Percentiles rank a stretch among this genome's conserved stretches.
phyloP scores from a whole-genome alignment of 1,140 invertebrate genomes.

The Cyclargus thomasi region DNA sequence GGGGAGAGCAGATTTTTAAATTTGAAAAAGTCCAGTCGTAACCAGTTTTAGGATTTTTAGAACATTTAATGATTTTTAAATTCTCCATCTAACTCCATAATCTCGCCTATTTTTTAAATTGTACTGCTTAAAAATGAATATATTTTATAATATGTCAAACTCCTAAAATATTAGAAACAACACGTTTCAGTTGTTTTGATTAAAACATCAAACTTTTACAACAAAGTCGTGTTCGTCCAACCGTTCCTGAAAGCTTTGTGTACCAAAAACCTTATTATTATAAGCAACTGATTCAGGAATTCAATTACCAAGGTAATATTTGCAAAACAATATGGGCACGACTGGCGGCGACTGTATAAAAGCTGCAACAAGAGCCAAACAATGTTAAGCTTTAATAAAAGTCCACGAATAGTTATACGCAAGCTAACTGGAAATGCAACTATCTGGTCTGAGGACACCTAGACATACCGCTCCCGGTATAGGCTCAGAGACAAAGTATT shows the following conservation, averaged over 20 bases:
- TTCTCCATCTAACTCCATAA: too few relatives aligned
- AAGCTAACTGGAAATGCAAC: conserved; percentile 67
- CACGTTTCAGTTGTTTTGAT: background rate
- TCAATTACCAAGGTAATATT: conserved; percentile 40
- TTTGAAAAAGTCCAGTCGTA: too few relatives aligned
- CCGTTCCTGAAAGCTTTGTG: conserved; percentile 10
- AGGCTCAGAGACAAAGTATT: conserved; percentile 67
- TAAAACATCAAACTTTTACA: background rate
- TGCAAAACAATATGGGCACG: conserved; percentile 47
- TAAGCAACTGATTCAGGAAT: conserved; percentile 35
- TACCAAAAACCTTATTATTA: conserved; percentile 20
- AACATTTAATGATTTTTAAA: too few relatives aligned
- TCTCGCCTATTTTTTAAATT: too few relatives aligned
- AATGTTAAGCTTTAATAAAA: conserved; percentile 68
- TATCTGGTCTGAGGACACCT: conserved; percentile 66
- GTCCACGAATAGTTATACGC: conserved; percentile 62
- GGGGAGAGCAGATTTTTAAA: too few relatives aligned
- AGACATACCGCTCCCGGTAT: conserved; percentile 64
- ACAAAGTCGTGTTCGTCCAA: background rate
- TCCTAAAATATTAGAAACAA: too few relatives aligned
- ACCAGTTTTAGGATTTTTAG: too few relatives aligned
- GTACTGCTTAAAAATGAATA: too few relatives aligned
- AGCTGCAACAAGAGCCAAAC: conserved; percentile 50
- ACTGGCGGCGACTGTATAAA: conserved; percentile 40
- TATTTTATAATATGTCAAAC: too few relatives aligned